phyloP scores from a whole-genome alignment of 1,140 invertebrate genomes.

The Lasioglossum baleicum region DNA sequence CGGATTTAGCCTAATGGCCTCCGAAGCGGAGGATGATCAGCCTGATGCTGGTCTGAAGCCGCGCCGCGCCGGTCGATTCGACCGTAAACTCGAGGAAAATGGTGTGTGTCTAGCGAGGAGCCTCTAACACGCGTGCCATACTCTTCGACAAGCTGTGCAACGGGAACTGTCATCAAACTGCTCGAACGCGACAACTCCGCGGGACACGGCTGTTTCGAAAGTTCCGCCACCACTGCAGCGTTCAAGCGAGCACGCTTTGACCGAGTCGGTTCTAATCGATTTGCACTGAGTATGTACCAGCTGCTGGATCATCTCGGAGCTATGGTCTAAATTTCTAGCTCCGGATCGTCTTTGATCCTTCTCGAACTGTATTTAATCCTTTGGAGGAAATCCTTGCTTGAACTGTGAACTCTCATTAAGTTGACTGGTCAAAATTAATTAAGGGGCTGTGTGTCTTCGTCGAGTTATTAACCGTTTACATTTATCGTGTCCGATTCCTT shows the following conservation, averaged over 20 bases:
- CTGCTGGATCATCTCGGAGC: background rate
- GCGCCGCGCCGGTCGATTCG: background rate
- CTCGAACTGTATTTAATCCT: too few relatives aligned
- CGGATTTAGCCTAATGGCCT: constrained; percentile 21
- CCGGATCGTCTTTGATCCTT: too few relatives aligned
- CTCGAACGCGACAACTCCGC: background rate
- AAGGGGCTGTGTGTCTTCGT: too few relatives aligned
- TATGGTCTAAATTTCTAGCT: too few relatives aligned
- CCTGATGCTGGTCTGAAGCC: too few relatives aligned
- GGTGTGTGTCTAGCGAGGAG: too few relatives aligned
- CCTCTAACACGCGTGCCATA: background rate
- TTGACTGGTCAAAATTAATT: too few relatives aligned
- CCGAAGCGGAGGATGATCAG: constrained; percentile 16
- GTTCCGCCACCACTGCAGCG: background rate
- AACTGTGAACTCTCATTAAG: too few relatives aligned
- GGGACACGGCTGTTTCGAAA: background rate
- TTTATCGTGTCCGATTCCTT: too few relatives aligned
- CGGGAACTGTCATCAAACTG: background rate
- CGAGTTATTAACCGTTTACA: too few relatives aligned
- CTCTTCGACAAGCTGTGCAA: background rate
- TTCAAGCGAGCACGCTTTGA: background rate
- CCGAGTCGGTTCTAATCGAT: background rate
- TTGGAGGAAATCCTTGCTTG: too few relatives aligned
- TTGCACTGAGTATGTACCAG: background rate
- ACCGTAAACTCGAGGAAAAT: constrained; percentile 28